A percentile compares a stretch with the other conserved stretches of the same genome.
These are phyloP conservation scores for Chymomyza amoena DNA, from an alignment of 2,888 invertebrate genomes.

Conservation along the genomic window DNA sequence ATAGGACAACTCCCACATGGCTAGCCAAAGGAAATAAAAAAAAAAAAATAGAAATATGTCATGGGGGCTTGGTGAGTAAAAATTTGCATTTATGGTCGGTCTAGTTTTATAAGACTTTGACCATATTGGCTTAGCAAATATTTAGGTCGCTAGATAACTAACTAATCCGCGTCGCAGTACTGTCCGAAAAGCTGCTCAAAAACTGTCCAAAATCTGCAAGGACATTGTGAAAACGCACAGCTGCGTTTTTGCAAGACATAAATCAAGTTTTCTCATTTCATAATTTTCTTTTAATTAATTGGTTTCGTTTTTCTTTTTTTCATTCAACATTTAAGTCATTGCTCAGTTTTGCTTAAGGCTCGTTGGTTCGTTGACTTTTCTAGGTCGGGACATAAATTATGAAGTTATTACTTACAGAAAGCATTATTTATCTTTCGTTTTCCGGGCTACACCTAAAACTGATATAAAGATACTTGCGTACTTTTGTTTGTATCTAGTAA, in stretches of 20 bases:
- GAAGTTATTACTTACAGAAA: conserved; percentile 1
- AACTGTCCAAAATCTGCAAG: conserved; percentile 44
- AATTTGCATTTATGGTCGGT: not conserved
- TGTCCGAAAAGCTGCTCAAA: not conserved
- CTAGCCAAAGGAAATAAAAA: not conserved
- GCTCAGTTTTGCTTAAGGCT: conserved; percentile 17
- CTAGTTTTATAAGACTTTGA: not conserved
- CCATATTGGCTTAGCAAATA: not conserved
- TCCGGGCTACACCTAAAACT: conserved; percentile 32
- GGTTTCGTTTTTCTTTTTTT: conserved; percentile 23
- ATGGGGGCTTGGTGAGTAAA: conserved; percentile 13
- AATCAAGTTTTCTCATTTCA: conserved; percentile 39
- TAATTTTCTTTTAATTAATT: conserved; percentile 65
- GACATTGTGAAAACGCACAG: conserved; percentile 57
- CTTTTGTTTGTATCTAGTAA: not conserved
- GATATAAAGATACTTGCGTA: conserved; percentile 5
- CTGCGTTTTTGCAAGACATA: conserved; percentile 47
- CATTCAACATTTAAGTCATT: conserved; percentile 21
- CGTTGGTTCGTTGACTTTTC: conserved; percentile 15
- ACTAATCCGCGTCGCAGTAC: not conserved
- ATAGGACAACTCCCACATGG: conserved; percentile 68
- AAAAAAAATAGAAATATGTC: not conserved
- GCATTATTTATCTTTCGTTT: conserved; percentile 10
- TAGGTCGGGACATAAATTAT: conserved; percentile 55
- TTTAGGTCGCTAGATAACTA: not conserved